These are phyloP conservation scores for Beris chalybata DNA, from an alignment of 2,888 invertebrate species.

Conservation along the genomic window DNA sequence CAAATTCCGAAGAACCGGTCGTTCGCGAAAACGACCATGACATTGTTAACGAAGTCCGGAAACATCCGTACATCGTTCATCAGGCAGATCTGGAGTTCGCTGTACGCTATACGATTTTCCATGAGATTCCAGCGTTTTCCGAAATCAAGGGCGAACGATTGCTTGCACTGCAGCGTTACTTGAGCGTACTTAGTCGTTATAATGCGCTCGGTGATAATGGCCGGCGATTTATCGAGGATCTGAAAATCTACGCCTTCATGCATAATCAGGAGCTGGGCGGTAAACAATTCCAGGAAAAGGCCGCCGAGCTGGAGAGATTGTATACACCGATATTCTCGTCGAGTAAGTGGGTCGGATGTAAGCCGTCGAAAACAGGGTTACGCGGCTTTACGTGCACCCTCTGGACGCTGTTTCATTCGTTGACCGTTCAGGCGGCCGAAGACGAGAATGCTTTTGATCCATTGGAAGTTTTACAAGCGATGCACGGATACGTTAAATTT, in stretches of 20 bases:
- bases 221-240: constrained; percentile 64
- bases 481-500: constrained; percentile 84
- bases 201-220: constrained; percentile 78
- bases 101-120: constrained; percentile 76
- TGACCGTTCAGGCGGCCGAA: constrained; percentile 76
- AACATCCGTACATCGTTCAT: constrained; percentile 64
- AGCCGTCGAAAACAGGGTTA: constrained; percentile 69
- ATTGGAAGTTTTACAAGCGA: constrained; percentile 73
- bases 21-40: neutral
- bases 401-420: constrained; percentile 92
- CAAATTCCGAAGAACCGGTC: neutral
- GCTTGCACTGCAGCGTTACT: constrained; percentile 71
- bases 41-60: constrained; percentile 47
- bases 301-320: constrained; percentile 60
- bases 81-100: constrained; percentile 88
- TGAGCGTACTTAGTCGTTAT: constrained; percentile 71
- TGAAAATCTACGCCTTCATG: constrained; percentile 60
- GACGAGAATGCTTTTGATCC: constrained; percentile 60
- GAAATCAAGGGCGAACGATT: constrained; percentile 72
- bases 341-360: constrained; percentile 76
- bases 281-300: constrained; percentile 61
- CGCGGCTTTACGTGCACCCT: constrained; percentile 93
- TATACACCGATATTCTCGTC: constrained; percentile 60
- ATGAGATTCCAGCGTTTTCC: constrained; percentile 77
- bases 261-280: constrained; percentile 62